Percentiles rank a stretch among this genome's conserved stretches.
Conservation (phyloP, 2,113 vertebrate species). For the Cacatua alba region DNA sequence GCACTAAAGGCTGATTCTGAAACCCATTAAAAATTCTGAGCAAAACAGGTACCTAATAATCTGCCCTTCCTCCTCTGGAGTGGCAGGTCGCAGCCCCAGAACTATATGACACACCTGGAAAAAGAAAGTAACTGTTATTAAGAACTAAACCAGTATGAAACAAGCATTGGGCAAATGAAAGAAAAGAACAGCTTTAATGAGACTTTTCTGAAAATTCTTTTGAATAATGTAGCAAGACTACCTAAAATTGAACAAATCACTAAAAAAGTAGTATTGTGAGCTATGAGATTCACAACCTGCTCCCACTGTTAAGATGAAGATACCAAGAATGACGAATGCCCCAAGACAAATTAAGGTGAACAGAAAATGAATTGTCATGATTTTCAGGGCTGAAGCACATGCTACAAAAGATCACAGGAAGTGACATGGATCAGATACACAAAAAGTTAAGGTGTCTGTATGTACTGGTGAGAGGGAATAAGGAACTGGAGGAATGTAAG, state of each 20-base stretch:
- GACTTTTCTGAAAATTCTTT: neutral
- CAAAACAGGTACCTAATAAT: conserved; percentile 87
- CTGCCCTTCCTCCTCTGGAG: conserved; percentile 94
- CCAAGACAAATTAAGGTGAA: neutral
- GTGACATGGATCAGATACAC: neutral
- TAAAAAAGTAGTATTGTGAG: neutral
- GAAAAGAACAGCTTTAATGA: neutral
- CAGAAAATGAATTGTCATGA: neutral
- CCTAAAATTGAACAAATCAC: neutral
- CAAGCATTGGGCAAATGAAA: neutral
- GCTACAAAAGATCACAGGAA: neutral
- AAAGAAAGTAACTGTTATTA: neutral
- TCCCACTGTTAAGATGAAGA: neutral
- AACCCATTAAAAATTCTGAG: neutral
- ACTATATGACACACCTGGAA: conserved; percentile 97
- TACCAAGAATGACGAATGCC: neutral
- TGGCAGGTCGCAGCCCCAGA: conserved; percentile 91
- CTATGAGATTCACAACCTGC: neutral
- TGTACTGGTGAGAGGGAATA: neutral
- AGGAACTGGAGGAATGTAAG: neutral
- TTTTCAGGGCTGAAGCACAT: neutral
- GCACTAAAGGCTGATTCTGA: neutral
- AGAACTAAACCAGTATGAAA: neutral
- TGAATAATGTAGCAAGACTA: neutral
- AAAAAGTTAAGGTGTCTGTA: neutral